Percentiles rank a stretch among this genome's conserved stretches.
Evolutionary conservation across 2,888 invertebrate genomes (phyloP).

Genomic region (Nebria salina): DNA sequence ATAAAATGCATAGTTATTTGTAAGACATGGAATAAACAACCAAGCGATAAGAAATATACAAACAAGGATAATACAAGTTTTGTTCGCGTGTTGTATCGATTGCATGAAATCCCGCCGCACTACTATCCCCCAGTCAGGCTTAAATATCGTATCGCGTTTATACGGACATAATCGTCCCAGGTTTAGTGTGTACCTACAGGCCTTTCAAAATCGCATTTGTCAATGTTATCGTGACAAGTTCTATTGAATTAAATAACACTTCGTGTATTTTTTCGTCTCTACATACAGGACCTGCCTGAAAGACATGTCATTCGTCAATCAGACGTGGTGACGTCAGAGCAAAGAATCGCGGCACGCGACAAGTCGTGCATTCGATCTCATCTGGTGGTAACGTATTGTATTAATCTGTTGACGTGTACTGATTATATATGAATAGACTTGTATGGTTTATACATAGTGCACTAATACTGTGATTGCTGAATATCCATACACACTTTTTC

Average conservation of each 20-base stretch:
- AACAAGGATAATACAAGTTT: conserved; percentile 24
- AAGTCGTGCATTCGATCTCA: conserved; percentile 32
- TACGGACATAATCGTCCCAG: conserved; percentile 8
- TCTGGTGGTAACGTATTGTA: conserved; percentile 45
- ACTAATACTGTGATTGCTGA: conserved; percentile 1
- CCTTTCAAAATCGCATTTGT: conserved; percentile 58
- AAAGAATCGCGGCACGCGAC: conserved; percentile 20
- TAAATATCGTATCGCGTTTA: conserved; percentile 50
- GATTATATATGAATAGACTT: conserved; percentile 28
- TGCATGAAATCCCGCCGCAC: not conserved
- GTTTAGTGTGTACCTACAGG: conserved; percentile 37
- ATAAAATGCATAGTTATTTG: not conserved
- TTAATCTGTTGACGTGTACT: conserved; percentile 23
- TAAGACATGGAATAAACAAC: not conserved
- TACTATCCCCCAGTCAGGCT: not conserved
- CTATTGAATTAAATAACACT: conserved; percentile 58
- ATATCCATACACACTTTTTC: not conserved
- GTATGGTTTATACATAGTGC: not conserved
- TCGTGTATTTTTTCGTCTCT: conserved; percentile 49
- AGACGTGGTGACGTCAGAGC: conserved; percentile 19
- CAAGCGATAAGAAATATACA: conserved; percentile 40
- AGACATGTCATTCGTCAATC: conserved; percentile 49
- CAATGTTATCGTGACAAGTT: conserved; percentile 58
- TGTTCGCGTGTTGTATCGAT: conserved; percentile 19
- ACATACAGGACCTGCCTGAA: conserved; percentile 19